These are phyloP conservation scores for Neodiprion lecontei DNA, from an alignment of 1,140 invertebrate species.

Conservation along the genomic window DNA sequence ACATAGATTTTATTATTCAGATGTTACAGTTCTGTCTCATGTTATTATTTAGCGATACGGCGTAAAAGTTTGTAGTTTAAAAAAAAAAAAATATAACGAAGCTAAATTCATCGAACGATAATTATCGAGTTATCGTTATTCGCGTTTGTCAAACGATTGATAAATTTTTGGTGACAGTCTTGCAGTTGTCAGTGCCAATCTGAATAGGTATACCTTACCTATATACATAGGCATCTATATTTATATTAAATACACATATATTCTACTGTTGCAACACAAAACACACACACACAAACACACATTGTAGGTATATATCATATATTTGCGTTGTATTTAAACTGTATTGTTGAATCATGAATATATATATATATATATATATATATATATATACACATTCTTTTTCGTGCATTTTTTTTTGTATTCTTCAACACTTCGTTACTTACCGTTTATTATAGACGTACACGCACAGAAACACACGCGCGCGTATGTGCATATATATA, in stretches of 20 bases:
- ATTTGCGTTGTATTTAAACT: background rate
- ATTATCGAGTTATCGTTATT: background rate
- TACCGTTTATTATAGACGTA: too few species aligned
- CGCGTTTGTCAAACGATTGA: too few species aligned
- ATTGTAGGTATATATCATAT: background rate
- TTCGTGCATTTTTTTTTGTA: background rate
- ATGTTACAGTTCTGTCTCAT: too few species aligned
- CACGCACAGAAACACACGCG: too few species aligned
- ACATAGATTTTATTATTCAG: too few species aligned
- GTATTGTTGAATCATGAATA: constrained; percentile 21
- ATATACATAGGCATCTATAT: background rate
- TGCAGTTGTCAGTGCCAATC: background rate
- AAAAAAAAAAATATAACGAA: too few species aligned
- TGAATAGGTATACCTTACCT: background rate
- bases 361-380: constrained; percentile 30
- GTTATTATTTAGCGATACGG: too few species aligned
- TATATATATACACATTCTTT: constrained; percentile 20
- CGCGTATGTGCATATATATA: too few species aligned
- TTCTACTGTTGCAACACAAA: constrained; percentile 32
- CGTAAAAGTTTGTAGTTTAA: too few species aligned
- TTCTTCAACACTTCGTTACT: too few species aligned
- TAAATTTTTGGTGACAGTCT: too few species aligned
- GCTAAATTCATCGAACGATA: background rate
- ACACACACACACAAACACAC: constrained; percentile 11
- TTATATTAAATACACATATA: constrained; percentile 26